Conservation (phyloP, 2,888 invertebrate genomes). For the Drosophila colorata region DNA sequence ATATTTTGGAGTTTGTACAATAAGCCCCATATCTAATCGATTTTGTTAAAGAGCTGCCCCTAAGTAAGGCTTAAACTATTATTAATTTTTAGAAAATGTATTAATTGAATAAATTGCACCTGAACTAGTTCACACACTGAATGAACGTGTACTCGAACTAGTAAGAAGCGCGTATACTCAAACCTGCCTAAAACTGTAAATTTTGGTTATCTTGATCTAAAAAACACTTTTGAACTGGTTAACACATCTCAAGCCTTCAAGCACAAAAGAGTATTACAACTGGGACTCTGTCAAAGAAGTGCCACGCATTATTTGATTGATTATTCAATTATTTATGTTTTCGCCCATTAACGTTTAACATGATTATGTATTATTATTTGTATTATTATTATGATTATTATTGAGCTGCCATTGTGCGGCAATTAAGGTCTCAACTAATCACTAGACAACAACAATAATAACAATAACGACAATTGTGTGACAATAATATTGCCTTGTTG, state of each 20-base stretch:
- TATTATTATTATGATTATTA: conserved; percentile 49
- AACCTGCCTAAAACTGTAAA: too few species aligned
- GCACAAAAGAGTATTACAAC: neutral
- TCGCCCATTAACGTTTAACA: conserved; percentile 36
- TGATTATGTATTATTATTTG: conserved; percentile 41
- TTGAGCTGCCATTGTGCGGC: conserved; percentile 73
- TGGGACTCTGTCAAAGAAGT: neutral
- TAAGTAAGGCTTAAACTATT: too few species aligned
- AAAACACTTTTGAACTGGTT: conserved; percentile 9
- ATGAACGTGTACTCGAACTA: too few species aligned
- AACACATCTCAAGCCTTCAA: neutral
- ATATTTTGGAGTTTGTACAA: too few species aligned
- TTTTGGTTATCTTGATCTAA: neutral
- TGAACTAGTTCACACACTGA: too few species aligned
- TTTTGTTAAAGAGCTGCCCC: too few species aligned
- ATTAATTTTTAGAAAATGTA: too few species aligned
- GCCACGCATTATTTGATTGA: conserved; percentile 33
- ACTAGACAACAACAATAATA: conserved; percentile 56
- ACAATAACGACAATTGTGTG: conserved; percentile 67
- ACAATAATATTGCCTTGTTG: conserved; percentile 65
- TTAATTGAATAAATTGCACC: too few species aligned
- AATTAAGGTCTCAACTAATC: conserved; percentile 79
- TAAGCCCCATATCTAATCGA: too few species aligned
- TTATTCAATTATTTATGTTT: conserved; percentile 51
- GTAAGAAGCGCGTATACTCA: too few species aligned